phyloP scores from a whole-genome alignment of 2,888 invertebrate genomes.

The Sphaerophoria rueppellii region DNA sequence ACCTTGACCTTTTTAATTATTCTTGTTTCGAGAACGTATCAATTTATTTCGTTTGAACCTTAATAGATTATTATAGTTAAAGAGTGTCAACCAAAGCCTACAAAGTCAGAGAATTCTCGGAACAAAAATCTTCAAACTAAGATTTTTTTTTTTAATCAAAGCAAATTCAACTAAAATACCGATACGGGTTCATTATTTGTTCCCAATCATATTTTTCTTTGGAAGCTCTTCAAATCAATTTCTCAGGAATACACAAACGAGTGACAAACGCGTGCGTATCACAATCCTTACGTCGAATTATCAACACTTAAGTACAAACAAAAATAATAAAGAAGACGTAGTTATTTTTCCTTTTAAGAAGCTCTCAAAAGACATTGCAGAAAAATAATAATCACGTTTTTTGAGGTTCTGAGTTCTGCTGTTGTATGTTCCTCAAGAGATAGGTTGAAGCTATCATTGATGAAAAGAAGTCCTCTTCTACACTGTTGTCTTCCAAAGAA shows the following conservation, averaged over 20 bases:
- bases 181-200: neutral
- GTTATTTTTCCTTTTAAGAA: slow-evolving; percentile 8
- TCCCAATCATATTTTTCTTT: neutral
- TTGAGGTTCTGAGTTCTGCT: neutral
- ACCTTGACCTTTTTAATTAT: too few relatives aligned
- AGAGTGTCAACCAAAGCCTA: too few relatives aligned
- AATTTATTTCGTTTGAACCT: too few relatives aligned
- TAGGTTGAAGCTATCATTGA: slow-evolving; percentile 63
- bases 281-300: slow-evolving; percentile 61
- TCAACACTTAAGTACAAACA: slow-evolving; percentile 8
- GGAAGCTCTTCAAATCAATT: slow-evolving; percentile 20
- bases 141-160: too few relatives aligned
- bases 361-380: slow-evolving; percentile 25
- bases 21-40: too few relatives aligned
- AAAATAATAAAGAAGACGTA: slow-evolving; percentile 14
- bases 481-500: slow-evolving; percentile 10
- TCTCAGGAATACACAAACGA: slow-evolving; percentile 55
- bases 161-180: too few relatives aligned
- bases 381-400: slow-evolving; percentile 40
- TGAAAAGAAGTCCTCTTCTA: slow-evolving; percentile 63
- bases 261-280: slow-evolving; percentile 73
- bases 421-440: slow-evolving; percentile 2
- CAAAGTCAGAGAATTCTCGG: too few relatives aligned
- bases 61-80: too few relatives aligned
- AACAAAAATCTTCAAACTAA: too few relatives aligned